phyloP scores from a whole-genome alignment of 2,797 vertebrate species.

The Orestias chungarensis region DNA sequence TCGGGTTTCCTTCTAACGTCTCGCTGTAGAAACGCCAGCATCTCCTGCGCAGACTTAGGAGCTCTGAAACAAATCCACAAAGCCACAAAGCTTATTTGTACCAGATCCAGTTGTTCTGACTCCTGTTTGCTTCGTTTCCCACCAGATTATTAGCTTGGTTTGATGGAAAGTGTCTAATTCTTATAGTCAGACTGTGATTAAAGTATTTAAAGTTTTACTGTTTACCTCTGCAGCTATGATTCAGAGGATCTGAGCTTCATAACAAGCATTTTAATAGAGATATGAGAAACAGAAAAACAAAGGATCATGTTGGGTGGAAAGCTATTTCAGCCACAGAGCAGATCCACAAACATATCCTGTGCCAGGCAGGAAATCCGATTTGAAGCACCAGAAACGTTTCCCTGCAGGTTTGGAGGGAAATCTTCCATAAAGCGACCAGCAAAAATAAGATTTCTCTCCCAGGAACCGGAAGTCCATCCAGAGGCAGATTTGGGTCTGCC shows the following conservation, averaged over 20 bases:
- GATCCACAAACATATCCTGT: background rate
- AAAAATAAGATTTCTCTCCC: too few relatives aligned
- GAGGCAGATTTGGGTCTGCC: too few relatives aligned
- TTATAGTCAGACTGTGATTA: background rate
- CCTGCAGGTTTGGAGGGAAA: too few relatives aligned
- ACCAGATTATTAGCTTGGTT: constrained; percentile 29
- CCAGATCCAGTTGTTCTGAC: constrained; percentile 48
- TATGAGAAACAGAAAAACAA: too few relatives aligned
- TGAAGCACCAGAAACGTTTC: too few relatives aligned
- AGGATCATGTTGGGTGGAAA: background rate
- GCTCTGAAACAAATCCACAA: too few relatives aligned
- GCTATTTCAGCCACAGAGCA: background rate
- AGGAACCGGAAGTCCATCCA: too few relatives aligned
- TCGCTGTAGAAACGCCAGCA: constrained; percentile 57
- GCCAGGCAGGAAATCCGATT: too few relatives aligned
- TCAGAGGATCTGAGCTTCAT: background rate
- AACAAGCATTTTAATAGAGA: too few relatives aligned
- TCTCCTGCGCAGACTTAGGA: too few relatives aligned
- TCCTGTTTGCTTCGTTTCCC: constrained; percentile 44
- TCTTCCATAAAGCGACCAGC: too few relatives aligned
- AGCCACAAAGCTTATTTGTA: too few relatives aligned
- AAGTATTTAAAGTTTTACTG: background rate
- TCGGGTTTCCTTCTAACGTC: constrained; percentile 34
- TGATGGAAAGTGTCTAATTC: background rate
- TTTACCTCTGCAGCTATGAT: background rate